Conservation (phyloP, 2,888 invertebrate species). For the Conchocele bisecta region DNA sequence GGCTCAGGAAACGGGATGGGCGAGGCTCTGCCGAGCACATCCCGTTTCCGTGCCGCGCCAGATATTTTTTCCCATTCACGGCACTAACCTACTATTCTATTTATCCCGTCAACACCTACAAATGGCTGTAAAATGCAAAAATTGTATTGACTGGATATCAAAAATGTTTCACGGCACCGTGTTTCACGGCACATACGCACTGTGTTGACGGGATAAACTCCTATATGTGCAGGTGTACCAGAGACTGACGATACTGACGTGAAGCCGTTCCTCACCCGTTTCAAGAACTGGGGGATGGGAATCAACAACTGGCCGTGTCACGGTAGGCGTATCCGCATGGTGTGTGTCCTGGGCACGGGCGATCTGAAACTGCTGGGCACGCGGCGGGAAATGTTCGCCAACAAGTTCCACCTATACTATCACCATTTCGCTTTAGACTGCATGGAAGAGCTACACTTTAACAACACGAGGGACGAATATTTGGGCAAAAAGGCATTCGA, state of each 20-base stretch:
- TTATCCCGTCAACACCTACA: no score
- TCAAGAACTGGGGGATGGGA: slow-evolving; percentile 75
- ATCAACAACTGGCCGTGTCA: slow-evolving; percentile 67
- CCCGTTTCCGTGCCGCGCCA: no score
- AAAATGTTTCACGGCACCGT: no score
- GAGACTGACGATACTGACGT: slow-evolving; percentile 63
- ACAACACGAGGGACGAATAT: slow-evolving; percentile 68
- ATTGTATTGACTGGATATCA: no score
- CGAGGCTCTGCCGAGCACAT: no score
- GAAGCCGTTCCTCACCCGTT: slow-evolving; percentile 74
- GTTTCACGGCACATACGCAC: no score
- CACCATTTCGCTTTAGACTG: slow-evolving; percentile 76
- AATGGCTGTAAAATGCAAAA: no score
- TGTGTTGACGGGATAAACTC: no score
- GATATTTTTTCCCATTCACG: no score
- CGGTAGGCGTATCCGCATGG: slow-evolving; percentile 72
- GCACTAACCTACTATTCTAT: no score
- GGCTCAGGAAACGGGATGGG: no score
- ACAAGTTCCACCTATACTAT: slow-evolving; percentile 77
- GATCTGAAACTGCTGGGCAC: slow-evolving; percentile 73
- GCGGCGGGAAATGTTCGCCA: slow-evolving; percentile 78
- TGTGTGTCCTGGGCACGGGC: slow-evolving; percentile 79
- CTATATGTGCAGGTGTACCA: slow-evolving; percentile 70
- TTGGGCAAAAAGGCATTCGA: slow-evolving; percentile 58
- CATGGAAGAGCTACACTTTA: slow-evolving; percentile 73